Percentiles rank a stretch among this genome's conserved stretches.
Evolutionary conservation across 2,888 invertebrate genomes (phyloP).

Genomic region (Dolichopus griseipennis): DNA sequence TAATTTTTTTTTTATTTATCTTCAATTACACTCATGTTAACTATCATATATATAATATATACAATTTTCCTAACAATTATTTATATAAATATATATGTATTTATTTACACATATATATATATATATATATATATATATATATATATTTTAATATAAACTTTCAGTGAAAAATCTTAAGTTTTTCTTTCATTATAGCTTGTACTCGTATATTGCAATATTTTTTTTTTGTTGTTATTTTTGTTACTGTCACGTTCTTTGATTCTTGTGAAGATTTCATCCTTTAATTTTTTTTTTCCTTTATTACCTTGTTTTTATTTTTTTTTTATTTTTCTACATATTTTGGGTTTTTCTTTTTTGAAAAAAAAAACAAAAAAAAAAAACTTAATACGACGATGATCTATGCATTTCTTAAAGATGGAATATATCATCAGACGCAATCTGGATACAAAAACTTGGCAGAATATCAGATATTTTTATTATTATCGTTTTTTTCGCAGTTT

Average conservation of each 20-base stretch:
- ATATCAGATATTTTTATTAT: background rate
- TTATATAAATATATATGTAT: background rate
- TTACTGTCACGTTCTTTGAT: conserved; percentile 4
- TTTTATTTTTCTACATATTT: background rate
- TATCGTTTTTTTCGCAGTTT: background rate
- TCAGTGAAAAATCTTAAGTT: background rate
- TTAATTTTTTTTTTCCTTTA: background rate
- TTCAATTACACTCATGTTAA: conserved; percentile 4
- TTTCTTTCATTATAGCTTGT: too few relatives aligned
- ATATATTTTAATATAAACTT: background rate
- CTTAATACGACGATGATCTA: background rate
- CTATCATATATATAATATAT: too few relatives aligned
- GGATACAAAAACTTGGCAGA: background rate
- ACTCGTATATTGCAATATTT: background rate
- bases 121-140: background rate
- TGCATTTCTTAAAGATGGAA: background rate
- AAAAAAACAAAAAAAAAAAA: too few relatives aligned
- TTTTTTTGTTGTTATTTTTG: background rate
- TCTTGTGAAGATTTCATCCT: conserved; percentile 4
- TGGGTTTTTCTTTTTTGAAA: background rate
- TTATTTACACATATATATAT: background rate
- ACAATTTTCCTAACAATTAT: too few relatives aligned
- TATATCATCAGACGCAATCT: background rate
- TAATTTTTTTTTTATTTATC: background rate
- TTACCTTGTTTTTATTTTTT: background rate